Evolutionary conservation across 2,113 vertebrate genomes (phyloP).

Genomic region (Jaculus jaculus): DNA sequence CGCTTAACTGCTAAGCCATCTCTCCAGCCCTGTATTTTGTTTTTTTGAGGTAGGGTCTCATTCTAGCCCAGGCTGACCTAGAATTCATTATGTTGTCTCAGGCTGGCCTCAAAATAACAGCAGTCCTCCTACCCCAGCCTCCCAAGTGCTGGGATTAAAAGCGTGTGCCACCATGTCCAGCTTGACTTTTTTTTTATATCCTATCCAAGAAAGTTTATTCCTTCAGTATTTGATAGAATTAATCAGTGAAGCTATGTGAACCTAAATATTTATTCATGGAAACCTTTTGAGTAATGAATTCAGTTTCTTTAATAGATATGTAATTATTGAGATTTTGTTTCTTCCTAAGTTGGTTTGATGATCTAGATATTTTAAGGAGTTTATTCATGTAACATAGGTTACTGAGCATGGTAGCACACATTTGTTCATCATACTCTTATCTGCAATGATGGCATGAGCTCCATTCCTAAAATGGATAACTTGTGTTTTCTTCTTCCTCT

Average conservation of each 20-base stretch:
- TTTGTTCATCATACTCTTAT: neutral
- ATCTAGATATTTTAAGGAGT: neutral
- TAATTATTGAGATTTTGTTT: neutral
- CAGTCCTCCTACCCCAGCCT: no score
- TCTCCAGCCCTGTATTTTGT: no score
- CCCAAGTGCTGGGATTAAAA: no score
- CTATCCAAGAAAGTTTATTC: neutral
- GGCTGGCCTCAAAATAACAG: no score
- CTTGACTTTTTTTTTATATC: neutral
- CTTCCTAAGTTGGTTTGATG: slow-evolving; percentile 10
- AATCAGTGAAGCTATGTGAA: neutral
- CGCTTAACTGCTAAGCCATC: no score
- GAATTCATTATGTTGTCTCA: no score
- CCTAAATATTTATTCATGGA: slow-evolving; percentile 28
- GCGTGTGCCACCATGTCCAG: no score
- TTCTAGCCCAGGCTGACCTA: no score
- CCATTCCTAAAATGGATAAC: neutral
- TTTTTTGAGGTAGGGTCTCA: no score
- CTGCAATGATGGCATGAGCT: neutral
- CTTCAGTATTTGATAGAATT: slow-evolving; percentile 5
- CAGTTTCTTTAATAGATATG: neutral
- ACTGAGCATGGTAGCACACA: neutral
- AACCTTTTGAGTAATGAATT: slow-evolving; percentile 8
- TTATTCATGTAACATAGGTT: neutral
- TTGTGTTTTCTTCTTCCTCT: neutral